Evolutionary conservation across 2,113 vertebrate species (phyloP), one percentile per base, ranked within the genome.

Genomic region (Neopipo cinnamomea): DNA sequence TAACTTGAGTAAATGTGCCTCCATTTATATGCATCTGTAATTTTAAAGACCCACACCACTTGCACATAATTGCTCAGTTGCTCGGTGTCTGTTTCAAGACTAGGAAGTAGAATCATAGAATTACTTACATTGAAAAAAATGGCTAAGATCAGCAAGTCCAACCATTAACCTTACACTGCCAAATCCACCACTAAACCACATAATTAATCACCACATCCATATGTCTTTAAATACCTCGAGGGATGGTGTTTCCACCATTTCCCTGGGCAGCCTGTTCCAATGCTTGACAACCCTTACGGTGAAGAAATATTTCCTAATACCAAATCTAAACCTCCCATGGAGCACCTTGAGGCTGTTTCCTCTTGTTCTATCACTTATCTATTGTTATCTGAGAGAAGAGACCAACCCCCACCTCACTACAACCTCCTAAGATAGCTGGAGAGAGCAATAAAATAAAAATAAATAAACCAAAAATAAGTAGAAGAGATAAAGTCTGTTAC

Each of bases 271-370:
- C 31, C 8, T 70, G 18, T 62, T 76, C 8, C 31, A 56, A 42
- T 42, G 30, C 18, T 56, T 56, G 25, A 4, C 14, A 33, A 17
- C 12, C 4, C 27, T 49, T 56, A 37, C 0, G 1, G 19, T n/a
- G 42, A 63, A 63, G 49, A 77, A 58, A 37, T 44, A 35, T 50
- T 71, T 71, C 31, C 31, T n/a, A 33, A 71, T n/a, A 39, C 12
- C 35, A 37, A 65, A 84, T 44, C 31, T 44, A 33, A 84, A 44
- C 19, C 8, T 63, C 18, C 56, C 47, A 2, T 37, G 18, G 27
- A 33, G 8, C 15, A 33, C 10, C 22, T 33, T 71, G 65, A 77
- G 42, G 5, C 27, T 39, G 5, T 78, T 87, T 75, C 24, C 24
- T 65, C 16, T 67, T 13, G 5, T 65, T 11, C 27, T 56, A 6